Evolutionary conservation across 1,140 invertebrate species (phyloP).

Genomic region (Pectinophora gossypiella): DNA sequence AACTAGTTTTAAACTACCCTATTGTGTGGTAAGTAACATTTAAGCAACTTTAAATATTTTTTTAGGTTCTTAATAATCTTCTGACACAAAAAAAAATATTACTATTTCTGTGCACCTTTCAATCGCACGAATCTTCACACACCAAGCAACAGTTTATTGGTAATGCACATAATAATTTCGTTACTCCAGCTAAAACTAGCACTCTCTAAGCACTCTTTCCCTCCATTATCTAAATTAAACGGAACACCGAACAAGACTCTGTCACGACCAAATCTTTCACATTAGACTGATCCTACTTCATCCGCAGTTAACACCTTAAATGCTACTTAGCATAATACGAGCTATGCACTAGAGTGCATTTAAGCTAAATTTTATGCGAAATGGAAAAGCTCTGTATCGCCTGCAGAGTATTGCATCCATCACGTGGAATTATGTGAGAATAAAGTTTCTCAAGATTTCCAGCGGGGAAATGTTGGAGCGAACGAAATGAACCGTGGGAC

Average conservation of each 20-base stretch:
- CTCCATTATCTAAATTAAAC: neutral
- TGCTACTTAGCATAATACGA: slow-evolving; percentile 29
- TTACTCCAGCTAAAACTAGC: slow-evolving; percentile 5
- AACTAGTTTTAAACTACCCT: no score
- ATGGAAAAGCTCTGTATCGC: slow-evolving; percentile 27
- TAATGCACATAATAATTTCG: no score
- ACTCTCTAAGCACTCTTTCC: neutral
- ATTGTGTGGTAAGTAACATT: no score
- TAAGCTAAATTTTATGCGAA: slow-evolving; percentile 35
- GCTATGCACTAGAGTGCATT: slow-evolving; percentile 21
- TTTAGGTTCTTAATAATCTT: no score
- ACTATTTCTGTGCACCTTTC: no score
- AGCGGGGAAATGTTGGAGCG: neutral
- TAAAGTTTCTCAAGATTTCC: slow-evolving; percentile 26
- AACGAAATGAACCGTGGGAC: neutral
- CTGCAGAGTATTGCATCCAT: slow-evolving; percentile 26
- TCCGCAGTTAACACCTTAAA: slow-evolving; percentile 25
- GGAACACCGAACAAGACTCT: slow-evolving; percentile 11
- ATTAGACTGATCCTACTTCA: slow-evolving; percentile 25
- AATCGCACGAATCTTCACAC: no score
- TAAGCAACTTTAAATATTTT: no score
- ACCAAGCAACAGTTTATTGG: no score
- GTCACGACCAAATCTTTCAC: slow-evolving; percentile 21
- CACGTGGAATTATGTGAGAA: slow-evolving; percentile 29
- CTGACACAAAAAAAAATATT: no score